Percentiles rank a stretch among this genome's conserved stretches.
Evolutionary conservation across 2,888 invertebrate genomes (phyloP).

Genomic region (Abscondita cerata): DNA sequence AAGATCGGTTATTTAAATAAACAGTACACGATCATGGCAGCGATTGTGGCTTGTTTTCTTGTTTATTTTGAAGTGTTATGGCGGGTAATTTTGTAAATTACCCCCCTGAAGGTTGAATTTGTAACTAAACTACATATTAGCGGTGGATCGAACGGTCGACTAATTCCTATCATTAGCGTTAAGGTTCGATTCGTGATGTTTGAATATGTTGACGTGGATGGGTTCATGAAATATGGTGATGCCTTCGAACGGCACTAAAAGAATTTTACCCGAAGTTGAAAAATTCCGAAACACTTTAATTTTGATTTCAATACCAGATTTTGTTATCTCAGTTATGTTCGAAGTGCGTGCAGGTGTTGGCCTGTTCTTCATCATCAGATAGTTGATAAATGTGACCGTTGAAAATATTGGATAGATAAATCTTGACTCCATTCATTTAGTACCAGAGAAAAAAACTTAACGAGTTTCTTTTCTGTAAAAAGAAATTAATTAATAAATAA

Average conservation of each 20-base stretch:
- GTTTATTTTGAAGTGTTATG: constrained; percentile 61
- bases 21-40: constrained; percentile 58
- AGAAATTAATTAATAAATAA: constrained; percentile 24
- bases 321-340: no score
- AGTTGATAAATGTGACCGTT: no score
- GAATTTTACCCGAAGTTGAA: constrained; percentile 1
- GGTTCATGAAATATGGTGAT: constrained; percentile 37
- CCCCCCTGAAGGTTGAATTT: constrained; percentile 67
- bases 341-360: no score
- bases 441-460: not conserved
- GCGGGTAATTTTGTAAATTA: constrained; percentile 64
- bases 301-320: no score
- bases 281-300: no score
- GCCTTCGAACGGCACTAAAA: constrained; percentile 10
- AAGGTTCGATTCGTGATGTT: constrained; percentile 62
- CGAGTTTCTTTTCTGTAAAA: no score
- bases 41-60: constrained; percentile 58
- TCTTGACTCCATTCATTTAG: not conserved
- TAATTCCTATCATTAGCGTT: constrained; percentile 62
- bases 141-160: constrained; percentile 67
- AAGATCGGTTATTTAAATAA: constrained; percentile 57
- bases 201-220: constrained; percentile 59
- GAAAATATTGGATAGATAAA: no score
- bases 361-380: no score
- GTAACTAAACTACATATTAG: constrained; percentile 71